phyloP scores from a whole-genome alignment of 2,797 vertebrate species.

The Myripristis jacobus region DNA sequence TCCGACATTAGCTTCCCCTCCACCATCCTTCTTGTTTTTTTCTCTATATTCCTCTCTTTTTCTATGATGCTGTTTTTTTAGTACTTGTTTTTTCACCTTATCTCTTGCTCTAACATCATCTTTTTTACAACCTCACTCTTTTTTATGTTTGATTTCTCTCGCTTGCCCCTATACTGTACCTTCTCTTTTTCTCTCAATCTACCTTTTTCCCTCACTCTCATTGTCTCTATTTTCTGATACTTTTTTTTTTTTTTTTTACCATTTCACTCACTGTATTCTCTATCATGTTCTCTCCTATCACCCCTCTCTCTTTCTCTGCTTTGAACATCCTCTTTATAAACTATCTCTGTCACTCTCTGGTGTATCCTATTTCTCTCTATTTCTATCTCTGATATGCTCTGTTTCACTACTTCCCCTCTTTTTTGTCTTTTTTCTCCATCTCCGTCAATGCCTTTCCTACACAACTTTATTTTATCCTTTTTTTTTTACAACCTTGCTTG shows the following conservation, averaged over 20 bases:
- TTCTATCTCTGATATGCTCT: constrained; percentile 23
- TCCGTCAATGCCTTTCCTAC: too few species aligned
- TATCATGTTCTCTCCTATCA: constrained; percentile 6
- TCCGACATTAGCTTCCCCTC: constrained; percentile 35
- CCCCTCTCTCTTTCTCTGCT: neutral
- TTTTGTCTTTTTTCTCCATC: too few species aligned
- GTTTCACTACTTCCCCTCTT: too few species aligned
- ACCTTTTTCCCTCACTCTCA: constrained; percentile 10
- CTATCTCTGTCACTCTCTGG: constrained; percentile 36
- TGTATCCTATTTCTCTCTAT: constrained; percentile 11
- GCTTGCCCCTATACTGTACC: constrained; percentile 4
- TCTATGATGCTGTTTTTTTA: constrained; percentile 42
- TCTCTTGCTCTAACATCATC: constrained; percentile 29
- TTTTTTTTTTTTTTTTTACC: constrained; percentile 42
- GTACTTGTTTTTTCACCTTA: constrained; percentile 14
- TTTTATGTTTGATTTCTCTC: constrained; percentile 23
- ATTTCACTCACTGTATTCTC: constrained; percentile 40
- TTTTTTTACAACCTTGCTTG: constrained; percentile 15
- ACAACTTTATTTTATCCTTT: too few species aligned
- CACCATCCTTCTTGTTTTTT: constrained; percentile 23
- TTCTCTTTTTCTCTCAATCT: constrained; percentile 22
- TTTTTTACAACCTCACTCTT: constrained; percentile 25
- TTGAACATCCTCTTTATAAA: constrained; percentile 35
- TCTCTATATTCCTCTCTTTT: constrained; percentile 38
- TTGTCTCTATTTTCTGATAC: constrained; percentile 16